Evolutionary conservation across 1,140 invertebrate genomes (phyloP).

Genomic region (Apis laboriosa): DNA sequence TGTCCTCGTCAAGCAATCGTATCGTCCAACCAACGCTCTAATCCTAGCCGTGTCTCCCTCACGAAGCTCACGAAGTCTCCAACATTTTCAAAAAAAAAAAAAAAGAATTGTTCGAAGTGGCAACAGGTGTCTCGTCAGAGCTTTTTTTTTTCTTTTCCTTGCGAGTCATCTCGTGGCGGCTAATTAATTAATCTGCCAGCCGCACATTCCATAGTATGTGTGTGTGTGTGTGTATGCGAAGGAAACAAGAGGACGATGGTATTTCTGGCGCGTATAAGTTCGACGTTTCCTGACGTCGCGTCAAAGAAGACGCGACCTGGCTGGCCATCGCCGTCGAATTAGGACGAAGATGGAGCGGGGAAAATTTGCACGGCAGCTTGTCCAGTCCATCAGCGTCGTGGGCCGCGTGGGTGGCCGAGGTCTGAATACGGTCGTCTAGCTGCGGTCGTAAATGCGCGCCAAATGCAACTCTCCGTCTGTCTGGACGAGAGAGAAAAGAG

Average conservation of each 20-base stretch:
- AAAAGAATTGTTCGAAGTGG: not conserved
- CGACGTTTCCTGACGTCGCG: not conserved
- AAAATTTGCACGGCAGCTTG: conserved; percentile 34
- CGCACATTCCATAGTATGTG: too few relatives aligned
- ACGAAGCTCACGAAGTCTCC: too few relatives aligned
- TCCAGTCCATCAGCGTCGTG: conserved; percentile 13
- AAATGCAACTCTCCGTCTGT: not conserved
- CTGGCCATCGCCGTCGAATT: conserved; percentile 47
- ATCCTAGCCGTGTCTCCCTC: too few relatives aligned
- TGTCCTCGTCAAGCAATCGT: too few relatives aligned
- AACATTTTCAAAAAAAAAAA: conserved; percentile 6
- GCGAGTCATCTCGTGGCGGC: not conserved
- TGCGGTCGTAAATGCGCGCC: not conserved
- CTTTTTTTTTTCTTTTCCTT: not conserved
- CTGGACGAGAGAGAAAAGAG: not conserved
- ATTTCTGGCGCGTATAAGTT: conserved; percentile 35
- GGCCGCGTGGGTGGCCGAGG: not conserved
- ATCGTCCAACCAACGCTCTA: too few relatives aligned
- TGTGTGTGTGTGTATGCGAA: not conserved
- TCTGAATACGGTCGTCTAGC: not conserved
- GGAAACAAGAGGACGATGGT: conserved; percentile 37
- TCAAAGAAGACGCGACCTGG: not conserved
- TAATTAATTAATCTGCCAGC: conserved; percentile 40
- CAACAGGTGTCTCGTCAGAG: conserved; percentile 29
- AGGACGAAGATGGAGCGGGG: not conserved